Evolutionary conservation across 92 coral and sea anemone species (phyloP), one percentile per base, ranked within the genome.

Genomic region (Bergia sp.): DNA sequence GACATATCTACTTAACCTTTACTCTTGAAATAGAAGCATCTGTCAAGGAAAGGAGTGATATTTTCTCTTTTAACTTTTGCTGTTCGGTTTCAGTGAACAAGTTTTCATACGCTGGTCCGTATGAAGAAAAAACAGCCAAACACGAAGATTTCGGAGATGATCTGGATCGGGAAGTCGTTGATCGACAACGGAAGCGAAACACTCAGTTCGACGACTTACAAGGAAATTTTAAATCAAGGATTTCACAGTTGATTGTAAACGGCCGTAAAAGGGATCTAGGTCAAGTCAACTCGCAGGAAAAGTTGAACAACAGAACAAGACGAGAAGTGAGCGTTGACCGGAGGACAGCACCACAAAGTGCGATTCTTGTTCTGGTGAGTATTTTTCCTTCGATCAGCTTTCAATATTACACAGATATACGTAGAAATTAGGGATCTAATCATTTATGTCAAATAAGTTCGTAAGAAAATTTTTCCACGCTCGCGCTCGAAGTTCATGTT

Each of bases 311-410:
- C 57, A 23, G n/a, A 50, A 81, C 87, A 47, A 47, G 67, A 84
- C 78, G 66, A 40, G 36, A 72, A 45, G 8, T 71, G 11, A 39
- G 80, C 11, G 64, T 8, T n/a, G 76, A 82, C 41, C 76, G 86
- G 41, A 65, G 7, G 8, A 82, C 61, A 41, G 79, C 90, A 86
- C 92, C 94, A 82, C 88, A 92, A 58, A 90, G 87, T 66, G 94
- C 91, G 84, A 89, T 95, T 87, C 85, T 95, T 92, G 96, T 95
- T 4, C 71, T 95, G 95, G 98, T 95, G 81, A 89, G 98, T 93
- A 74, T 29, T 57, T 38, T 73, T 23, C 42, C 75, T 47, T 37
- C 66, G 18, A 41, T 76, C 2, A 76, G 4, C 3, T 16, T 41
- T 21, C 16, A 44, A 76, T 76, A 15, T 41, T 12, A n/a, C 29